Evolutionary conservation across 92 coral and sea anemone genomes (phyloP).

Genomic region (Phymanthus crucifer): DNA sequence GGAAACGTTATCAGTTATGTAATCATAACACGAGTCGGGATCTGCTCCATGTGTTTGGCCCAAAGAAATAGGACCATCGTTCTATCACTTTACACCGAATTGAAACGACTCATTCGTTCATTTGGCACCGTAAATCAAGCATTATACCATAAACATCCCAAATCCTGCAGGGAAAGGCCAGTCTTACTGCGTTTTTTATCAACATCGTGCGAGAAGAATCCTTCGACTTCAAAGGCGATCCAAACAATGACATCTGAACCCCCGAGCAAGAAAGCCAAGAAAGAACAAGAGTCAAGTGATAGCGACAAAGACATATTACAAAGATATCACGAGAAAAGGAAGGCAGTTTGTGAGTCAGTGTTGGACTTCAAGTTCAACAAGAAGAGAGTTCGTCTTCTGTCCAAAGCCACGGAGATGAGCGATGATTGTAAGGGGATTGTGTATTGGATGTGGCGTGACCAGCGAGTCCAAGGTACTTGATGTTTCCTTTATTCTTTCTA

Average conservation of each 20-base stretch:
- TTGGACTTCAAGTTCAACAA: conserved; percentile 64
- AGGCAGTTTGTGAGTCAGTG: conserved; percentile 52
- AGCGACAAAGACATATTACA: conserved; percentile 16
- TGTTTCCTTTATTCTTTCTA: too few species aligned
- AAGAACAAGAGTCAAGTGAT: neutral
- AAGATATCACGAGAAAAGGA: conserved; percentile 41
- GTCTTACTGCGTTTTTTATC: neutral
- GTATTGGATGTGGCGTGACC: conserved; percentile 86
- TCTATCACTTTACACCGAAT: neutral
- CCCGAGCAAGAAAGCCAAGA: conserved; percentile 30
- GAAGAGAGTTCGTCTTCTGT: conserved; percentile 66
- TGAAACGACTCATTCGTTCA: neutral
- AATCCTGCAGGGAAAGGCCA: neutral
- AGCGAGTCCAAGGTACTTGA: conserved; percentile 70
- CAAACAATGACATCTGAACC: conserved; percentile 45
- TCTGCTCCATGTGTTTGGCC: conserved; percentile 7
- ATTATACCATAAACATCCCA: neutral
- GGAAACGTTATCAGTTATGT: conserved; percentile 18
- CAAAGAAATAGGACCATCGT: neutral
- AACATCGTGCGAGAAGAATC: neutral
- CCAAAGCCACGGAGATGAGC: conserved; percentile 37
- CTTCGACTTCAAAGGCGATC: neutral
- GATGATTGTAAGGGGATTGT: conserved; percentile 59
- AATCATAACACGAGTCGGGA: conserved; percentile 3
- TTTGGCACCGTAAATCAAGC: neutral